phyloP scores from a whole-genome alignment of 2,113 vertebrate genomes.

The Atlantisia rogersi region DNA sequence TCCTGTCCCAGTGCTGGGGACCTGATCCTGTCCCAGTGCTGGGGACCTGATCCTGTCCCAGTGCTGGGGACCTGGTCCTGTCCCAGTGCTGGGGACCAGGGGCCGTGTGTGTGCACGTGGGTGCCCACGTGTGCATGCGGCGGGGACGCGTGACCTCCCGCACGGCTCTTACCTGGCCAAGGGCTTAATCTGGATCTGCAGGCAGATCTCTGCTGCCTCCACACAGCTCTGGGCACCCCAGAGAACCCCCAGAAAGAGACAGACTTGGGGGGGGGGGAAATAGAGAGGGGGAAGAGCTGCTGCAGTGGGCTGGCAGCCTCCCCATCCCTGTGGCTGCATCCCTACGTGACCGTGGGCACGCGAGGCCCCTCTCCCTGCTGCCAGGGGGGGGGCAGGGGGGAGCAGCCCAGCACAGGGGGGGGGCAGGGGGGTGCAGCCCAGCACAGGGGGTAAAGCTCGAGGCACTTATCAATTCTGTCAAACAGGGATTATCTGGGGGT shows the following conservation, averaged over 20 bases:
- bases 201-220: not conserved
- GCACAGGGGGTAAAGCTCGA: not conserved
- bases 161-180: not conserved
- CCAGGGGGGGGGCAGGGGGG: not conserved
- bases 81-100: not conserved
- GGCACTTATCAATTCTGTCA: not conserved
- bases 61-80: not conserved
- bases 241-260: not conserved
- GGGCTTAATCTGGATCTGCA: not conserved
- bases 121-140: not conserved
- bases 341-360: not conserved
- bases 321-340: not conserved
- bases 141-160: not conserved
- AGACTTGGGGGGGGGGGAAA: accelerated
- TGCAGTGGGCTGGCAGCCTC: not conserved
- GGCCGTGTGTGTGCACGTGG: not conserved
- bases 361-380: not conserved
- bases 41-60: too few species aligned
- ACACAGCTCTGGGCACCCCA: not conserved
- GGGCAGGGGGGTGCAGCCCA: not conserved
- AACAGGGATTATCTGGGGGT: not conserved
- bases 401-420: not conserved
- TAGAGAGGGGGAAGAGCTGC: not conserved
- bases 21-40: too few species aligned
- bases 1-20: too few species aligned